phyloP scores from a whole-genome alignment of 2,113 vertebrate species.

The Mystacornis crossleyi region DNA sequence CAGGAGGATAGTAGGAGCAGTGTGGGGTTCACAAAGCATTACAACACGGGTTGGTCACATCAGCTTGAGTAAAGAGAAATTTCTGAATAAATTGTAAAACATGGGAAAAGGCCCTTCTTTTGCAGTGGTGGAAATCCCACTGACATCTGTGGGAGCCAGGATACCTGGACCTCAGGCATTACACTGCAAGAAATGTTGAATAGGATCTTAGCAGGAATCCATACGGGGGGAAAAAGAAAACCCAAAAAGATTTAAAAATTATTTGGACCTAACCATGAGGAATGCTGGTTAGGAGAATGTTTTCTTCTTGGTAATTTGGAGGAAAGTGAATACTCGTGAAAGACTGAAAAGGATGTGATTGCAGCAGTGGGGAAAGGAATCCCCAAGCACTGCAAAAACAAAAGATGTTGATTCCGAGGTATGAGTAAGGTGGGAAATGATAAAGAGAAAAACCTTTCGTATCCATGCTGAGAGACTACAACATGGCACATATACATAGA shows the following conservation, averaged over 20 bases:
- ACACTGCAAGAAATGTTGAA: background rate
- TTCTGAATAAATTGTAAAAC: background rate
- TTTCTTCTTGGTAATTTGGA: background rate
- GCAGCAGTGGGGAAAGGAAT: background rate
- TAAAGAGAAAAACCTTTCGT: background rate
- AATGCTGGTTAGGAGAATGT: background rate
- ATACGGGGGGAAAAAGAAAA: background rate
- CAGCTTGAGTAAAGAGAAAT: background rate
- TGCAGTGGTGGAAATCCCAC: background rate
- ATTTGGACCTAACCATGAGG: background rate
- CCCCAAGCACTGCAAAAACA: background rate
- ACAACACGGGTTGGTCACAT: background rate
- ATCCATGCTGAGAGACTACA: background rate
- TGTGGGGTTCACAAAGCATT: background rate
- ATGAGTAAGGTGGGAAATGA: background rate
- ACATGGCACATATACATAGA: background rate
- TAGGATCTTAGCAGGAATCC: background rate
- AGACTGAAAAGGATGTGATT: background rate
- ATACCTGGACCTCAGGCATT: background rate
- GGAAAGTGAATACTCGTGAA: rapidly evolving
- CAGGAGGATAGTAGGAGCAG: background rate
- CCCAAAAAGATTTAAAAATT: background rate
- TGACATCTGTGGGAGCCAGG: background rate
- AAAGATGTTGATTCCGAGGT: background rate
- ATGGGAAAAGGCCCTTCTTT: background rate